Base-by-base conservation (phyloP, 2,113 vertebrate genomes). In the Notothenia coriiceps region DNA sequence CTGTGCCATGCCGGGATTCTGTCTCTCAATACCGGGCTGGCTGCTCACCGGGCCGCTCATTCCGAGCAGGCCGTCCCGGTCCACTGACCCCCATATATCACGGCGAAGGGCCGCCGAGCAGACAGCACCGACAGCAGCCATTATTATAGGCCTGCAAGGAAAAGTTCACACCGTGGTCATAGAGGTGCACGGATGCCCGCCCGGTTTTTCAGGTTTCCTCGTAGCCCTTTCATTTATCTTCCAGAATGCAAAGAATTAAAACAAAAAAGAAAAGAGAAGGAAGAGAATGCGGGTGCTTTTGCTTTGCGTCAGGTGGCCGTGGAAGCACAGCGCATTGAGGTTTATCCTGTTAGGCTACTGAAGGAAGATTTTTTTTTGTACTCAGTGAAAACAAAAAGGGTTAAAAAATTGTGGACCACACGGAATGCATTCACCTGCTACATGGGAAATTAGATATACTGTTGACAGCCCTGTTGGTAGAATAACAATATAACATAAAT, bases 1-100 rank as follows among this genome's bases (percentile, higher is more conserved):
- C 60, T 63, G 70, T 68, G 59, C 79, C 72, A 25, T 77, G 64
- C 56, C 51, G 62, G 50, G 25, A 82, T 74, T 83, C 64, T 70
- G 61, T 82, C 14, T 52, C 72, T 82, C 50, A 70, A 35, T 46
- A 60, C 74, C 62, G 77, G 59, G 67, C 51, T 77, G 88, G 90
- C 88, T 95, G 94, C 93, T 95, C 70, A 80, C 77, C 93, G 92
- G 93, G 90, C 91, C 94, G 94, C 88, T 94, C 86, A 92, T 93
- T 94, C 94, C 93, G 85, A 92, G 94, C 90, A 86, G 93, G 90
- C 93, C 81, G 84, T 93, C 87, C 80, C 92, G 95, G 95, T 94
- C 94, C 95, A 95, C 94, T 97, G 96, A 97, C 96, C 96, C 95
- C 94, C 95, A 97, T 97, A 97, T 95, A 98, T 98, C 97, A 97